These are phyloP conservation scores for Sesamia inferens DNA, from an alignment of 2,888 invertebrate genomes.

Conservation along the genomic window DNA sequence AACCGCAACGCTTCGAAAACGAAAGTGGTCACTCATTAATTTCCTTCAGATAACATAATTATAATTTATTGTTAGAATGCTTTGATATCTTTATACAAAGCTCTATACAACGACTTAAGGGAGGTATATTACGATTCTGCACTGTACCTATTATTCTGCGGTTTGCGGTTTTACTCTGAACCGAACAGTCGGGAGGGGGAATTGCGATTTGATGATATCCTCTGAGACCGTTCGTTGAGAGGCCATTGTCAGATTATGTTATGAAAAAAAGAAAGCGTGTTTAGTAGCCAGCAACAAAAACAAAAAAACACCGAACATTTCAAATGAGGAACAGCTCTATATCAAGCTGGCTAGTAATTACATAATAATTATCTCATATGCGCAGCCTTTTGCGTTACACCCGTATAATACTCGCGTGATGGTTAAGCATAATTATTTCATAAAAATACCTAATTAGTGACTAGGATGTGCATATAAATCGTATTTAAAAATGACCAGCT, in stretches of 20 bases:
- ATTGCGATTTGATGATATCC: not conserved
- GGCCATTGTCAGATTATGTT: not conserved
- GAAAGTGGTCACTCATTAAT: conserved; percentile 28
- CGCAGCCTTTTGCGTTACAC: conserved; percentile 5
- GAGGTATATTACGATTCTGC: not conserved
- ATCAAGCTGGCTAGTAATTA: conserved; percentile 1
- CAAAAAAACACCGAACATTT: not conserved
- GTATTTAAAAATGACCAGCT: conserved; percentile 17
- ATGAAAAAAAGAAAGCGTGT: not conserved
- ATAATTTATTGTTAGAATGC: not conserved
- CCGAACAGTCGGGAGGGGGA: too few relatives aligned
- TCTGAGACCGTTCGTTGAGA: not conserved
- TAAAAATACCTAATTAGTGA: conserved; percentile 30
- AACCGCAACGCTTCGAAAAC: conserved; percentile 8
- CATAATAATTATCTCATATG: not conserved
- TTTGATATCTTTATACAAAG: not conserved
- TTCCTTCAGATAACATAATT: conserved; percentile 3
- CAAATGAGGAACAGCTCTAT: conserved; percentile 1
- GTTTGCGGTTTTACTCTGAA: too few relatives aligned
- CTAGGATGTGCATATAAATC: conserved; percentile 36
- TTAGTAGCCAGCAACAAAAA: not conserved
- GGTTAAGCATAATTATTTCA: conserved; percentile 22
- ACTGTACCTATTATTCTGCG: too few relatives aligned
- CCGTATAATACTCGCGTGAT: conserved; percentile 26
- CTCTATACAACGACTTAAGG: not conserved